Conservation (phyloP, 2,888 invertebrate genomes). For the Apodemia duryi region DNA sequence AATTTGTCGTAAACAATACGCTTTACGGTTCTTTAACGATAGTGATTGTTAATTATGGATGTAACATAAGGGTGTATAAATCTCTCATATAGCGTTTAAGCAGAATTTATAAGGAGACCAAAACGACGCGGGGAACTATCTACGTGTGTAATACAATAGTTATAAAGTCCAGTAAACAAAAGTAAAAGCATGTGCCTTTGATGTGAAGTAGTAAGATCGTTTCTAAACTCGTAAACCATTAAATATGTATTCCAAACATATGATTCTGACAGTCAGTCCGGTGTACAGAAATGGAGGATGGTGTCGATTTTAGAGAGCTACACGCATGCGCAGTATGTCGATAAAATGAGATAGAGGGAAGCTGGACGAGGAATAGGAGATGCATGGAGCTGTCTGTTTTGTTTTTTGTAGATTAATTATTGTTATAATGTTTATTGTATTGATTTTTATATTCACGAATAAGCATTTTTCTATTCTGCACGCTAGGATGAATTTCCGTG, state of each 20-base stretch:
- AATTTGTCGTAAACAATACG: too few species aligned
- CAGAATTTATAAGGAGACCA: too few species aligned
- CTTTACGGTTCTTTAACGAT: too few species aligned
- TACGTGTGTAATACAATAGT: too few species aligned
- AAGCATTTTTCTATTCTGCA: too few species aligned
- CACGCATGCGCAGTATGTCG: conserved; percentile 43
- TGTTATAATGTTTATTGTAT: too few species aligned
- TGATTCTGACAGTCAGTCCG: conserved; percentile 23
- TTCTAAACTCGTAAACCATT: conserved; percentile 2
- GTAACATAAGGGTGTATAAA: too few species aligned
- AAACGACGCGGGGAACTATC: too few species aligned
- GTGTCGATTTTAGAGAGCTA: conserved; percentile 31
- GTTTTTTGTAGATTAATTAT: neutral
- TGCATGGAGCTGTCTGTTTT: conserved; percentile 39
- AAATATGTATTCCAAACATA: conserved; percentile 22
- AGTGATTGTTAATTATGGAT: too few species aligned
- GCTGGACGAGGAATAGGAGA: conserved; percentile 41
- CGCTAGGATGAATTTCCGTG: too few species aligned
- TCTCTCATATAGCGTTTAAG: too few species aligned
- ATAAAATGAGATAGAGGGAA: conserved; percentile 41
- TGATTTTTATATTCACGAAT: too few species aligned
- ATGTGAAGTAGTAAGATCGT: neutral
- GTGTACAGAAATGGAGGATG: conserved; percentile 26
- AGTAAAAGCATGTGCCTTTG: neutral
- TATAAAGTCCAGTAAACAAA: neutral